Percentiles rank a stretch among this genome's conserved stretches.
These are phyloP conservation scores for Tenebrosternarchus preto DNA, from an alignment of 2,113 vertebrate species.

Conservation along the genomic window DNA sequence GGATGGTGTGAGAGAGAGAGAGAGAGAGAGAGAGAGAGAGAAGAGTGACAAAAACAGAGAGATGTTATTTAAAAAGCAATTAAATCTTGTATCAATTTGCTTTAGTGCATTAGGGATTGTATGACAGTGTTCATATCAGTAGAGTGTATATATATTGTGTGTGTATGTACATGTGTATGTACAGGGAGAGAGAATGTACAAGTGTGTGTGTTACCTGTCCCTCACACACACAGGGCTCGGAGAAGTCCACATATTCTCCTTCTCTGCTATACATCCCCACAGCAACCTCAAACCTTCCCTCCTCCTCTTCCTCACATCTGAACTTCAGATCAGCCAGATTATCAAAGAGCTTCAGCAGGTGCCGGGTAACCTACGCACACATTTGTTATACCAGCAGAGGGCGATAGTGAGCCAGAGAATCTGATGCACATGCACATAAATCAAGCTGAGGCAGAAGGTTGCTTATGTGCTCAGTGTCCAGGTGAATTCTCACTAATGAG, in stretches of 20 bases:
- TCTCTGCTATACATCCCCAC: constrained; percentile 77
- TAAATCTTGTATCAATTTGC: no score
- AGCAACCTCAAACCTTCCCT: constrained; percentile 51
- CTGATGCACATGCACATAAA: no score
- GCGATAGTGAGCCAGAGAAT: background rate
- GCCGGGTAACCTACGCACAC: constrained; percentile 70
- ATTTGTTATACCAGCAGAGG: no score
- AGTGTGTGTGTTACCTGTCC: constrained; percentile 64
- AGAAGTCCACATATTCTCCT: constrained; percentile 74
- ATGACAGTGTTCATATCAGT: background rate
- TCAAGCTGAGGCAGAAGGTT: no score
- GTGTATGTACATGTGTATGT: constrained; percentile 10
- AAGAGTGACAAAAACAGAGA: no score
- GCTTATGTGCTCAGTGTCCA: no score
- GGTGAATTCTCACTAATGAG: no score
- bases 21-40: no score
- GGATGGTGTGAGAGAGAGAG: no score
- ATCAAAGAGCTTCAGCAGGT: constrained; percentile 78
- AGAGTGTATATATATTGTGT: background rate
- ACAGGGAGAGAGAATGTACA: background rate
- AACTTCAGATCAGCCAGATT: constrained; percentile 76
- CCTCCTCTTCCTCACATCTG: constrained; percentile 62
- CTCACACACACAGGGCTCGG: constrained; percentile 68
- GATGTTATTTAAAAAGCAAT: no score
- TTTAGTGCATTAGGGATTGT: no score